Conservation (phyloP, 1,140 invertebrate species). For the Penaeus indicus region DNA sequence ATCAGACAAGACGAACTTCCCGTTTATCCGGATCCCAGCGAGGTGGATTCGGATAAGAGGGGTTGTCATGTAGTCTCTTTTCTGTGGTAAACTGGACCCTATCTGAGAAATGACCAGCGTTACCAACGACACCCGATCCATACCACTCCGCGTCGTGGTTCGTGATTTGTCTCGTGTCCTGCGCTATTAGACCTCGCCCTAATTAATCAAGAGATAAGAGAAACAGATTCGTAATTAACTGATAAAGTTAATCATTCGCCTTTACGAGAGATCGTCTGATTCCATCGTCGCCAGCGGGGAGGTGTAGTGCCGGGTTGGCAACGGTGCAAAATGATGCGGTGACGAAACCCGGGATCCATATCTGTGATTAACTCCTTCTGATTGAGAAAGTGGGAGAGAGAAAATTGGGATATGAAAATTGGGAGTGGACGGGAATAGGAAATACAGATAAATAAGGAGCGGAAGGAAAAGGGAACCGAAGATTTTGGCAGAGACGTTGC, state of each 20-base stretch:
- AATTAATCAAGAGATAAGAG: too few relatives aligned
- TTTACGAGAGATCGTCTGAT: too few relatives aligned
- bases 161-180: too few relatives aligned
- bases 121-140: slow-evolving; percentile 33
- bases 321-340: slow-evolving; percentile 35
- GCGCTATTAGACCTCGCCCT: too few relatives aligned
- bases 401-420: slow-evolving; percentile 63
- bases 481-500: background rate
- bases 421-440: slow-evolving; percentile 49
- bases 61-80: slow-evolving; percentile 60
- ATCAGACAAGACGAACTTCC: too few relatives aligned
- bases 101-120: slow-evolving; percentile 62
- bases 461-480: background rate
- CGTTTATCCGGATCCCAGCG: background rate
- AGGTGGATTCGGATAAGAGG: slow-evolving; percentile 28
- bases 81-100: slow-evolving; percentile 64
- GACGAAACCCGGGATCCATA: slow-evolving; percentile 49
- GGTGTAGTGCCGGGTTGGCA: slow-evolving; percentile 10
- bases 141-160: background rate
- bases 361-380: slow-evolving; percentile 62
- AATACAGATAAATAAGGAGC: background rate
- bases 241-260: too few relatives aligned
- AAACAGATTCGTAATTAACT: too few relatives aligned
- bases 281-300: too few relatives aligned
- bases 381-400: slow-evolving; percentile 55